Conservation (phyloP, 1,140 invertebrate genomes). For the Lepidotrigona ventralis region DNA sequence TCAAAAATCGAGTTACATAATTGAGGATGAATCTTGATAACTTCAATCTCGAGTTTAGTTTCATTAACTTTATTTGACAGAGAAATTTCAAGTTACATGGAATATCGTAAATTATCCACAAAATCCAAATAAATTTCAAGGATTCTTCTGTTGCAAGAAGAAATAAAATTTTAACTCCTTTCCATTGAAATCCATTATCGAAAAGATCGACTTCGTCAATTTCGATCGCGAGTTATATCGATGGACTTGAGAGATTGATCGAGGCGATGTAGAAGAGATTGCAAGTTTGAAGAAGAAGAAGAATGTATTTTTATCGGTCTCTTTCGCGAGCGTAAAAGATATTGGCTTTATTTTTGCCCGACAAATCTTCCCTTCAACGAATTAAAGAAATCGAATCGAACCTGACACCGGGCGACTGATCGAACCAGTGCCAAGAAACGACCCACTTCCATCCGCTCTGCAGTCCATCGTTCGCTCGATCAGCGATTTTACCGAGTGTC, state of each 20-base stretch:
- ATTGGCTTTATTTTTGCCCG: neutral
- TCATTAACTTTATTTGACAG: no score
- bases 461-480: conserved; percentile 1
- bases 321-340: neutral
- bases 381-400: neutral
- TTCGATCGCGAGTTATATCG: neutral
- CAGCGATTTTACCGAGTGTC: conserved; percentile 20
- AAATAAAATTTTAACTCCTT: no score
- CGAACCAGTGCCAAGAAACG: conserved; percentile 22
- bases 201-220: no score
- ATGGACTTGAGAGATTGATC: neutral
- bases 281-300: neutral
- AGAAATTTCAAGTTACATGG: no score
- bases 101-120: no score
- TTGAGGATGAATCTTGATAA: no score
- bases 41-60: no score
- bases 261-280: neutral
- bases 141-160: no score
- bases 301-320: neutral
- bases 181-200: no score
- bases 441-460: conserved; percentile 17
- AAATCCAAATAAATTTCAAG: no score
- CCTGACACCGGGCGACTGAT: neutral
- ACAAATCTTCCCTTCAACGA: neutral
- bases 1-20: no score